Evolutionary conservation across 37 sponge, comb jelly and placozoan species (phyloP).

Genomic region (Beroe ovata): DNA sequence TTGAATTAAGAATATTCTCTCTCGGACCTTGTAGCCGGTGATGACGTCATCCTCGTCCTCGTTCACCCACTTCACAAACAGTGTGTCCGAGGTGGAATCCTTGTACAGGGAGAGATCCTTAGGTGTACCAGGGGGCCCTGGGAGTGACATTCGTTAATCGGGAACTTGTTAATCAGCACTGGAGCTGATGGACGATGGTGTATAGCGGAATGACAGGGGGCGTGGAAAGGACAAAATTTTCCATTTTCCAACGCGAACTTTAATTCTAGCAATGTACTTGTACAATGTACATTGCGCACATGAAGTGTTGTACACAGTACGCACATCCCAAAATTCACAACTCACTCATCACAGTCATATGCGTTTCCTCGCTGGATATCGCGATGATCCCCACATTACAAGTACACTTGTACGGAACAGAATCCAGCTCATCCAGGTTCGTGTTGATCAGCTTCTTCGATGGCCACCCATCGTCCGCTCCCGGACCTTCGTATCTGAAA

Average conservation of each 20-base stretch:
- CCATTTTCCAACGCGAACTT: too few species aligned
- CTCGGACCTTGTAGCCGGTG: not conserved
- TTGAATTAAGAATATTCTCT: too few species aligned
- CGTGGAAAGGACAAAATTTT: too few species aligned
- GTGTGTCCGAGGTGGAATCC: not conserved
- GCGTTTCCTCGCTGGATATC: not conserved
- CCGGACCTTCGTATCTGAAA: not conserved
- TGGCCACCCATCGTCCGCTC: not conserved
- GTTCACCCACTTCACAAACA: not conserved
- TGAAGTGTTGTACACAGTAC: too few species aligned
- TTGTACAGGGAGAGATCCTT: not conserved
- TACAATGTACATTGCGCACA: too few species aligned
- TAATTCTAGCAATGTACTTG: too few species aligned
- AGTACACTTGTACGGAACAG: not conserved
- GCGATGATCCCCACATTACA: not conserved
- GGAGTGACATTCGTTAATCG: too few species aligned
- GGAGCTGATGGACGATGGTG: not conserved
- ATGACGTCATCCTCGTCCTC: not conserved
- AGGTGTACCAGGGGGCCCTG: conserved; percentile 50
- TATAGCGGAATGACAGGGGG: too few species aligned
- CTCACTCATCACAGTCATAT: conserved; percentile 48
- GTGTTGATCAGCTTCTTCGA: not conserved
- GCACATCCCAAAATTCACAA: too few species aligned
- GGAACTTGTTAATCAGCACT: not conserved
- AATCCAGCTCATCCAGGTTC: conserved; percentile 36